Conservation (phyloP, 2,888 invertebrate genomes). For the Trachelus tabidus region DNA sequence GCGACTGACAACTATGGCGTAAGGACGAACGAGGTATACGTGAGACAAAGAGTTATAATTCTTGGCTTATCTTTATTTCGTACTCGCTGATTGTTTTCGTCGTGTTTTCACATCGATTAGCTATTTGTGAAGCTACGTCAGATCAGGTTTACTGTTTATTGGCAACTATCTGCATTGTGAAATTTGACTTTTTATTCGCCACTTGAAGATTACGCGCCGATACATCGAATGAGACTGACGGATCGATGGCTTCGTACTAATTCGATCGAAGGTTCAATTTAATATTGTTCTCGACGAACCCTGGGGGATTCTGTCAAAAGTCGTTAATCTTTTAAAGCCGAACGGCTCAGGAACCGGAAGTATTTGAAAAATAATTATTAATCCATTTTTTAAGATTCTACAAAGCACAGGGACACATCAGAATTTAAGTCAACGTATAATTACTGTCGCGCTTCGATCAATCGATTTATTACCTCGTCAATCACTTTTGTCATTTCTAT, state of each 20-base stretch:
- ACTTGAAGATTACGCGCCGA: not conserved
- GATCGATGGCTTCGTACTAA: not conserved
- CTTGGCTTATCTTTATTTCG: not conserved
- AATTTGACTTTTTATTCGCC: not conserved
- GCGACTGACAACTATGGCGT: not conserved
- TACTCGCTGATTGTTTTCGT: not conserved
- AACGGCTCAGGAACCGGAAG: not conserved
- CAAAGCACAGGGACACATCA: not conserved
- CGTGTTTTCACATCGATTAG: not conserved
- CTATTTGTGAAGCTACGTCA: not conserved
- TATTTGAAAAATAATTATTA: not conserved
- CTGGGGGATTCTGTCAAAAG: not conserved
- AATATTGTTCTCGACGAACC: not conserved
- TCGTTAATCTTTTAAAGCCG: not conserved
- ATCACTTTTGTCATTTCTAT: not conserved
- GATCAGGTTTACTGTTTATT: not conserved
- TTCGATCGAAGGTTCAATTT: not conserved
- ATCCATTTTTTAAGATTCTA: not conserved
- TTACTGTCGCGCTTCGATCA: not conserved
- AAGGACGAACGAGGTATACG: not conserved
- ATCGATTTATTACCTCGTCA: not conserved
- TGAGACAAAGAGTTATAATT: not conserved
- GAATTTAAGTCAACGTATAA: not conserved
- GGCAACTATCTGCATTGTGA: not conserved
- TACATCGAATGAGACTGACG: not conserved